Base-by-base conservation (phyloP, 2,797 vertebrate genomes). In the Lycodopsis pacificus region DNA sequence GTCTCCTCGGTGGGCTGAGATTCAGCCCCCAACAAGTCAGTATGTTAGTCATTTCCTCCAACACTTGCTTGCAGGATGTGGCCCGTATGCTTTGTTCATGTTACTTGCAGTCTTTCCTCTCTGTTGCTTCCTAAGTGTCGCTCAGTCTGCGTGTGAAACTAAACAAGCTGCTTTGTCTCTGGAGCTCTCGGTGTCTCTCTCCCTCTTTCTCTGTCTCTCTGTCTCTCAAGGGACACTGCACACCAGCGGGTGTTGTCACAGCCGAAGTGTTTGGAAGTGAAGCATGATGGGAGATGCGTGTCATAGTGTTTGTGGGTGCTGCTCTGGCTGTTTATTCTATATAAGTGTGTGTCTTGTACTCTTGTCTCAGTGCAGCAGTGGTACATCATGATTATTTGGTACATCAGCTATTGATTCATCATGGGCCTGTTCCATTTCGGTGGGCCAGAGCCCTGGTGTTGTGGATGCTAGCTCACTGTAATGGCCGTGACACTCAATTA, bases 161-260 rank as follows among this genome's bases (percentile, higher is more conserved):
- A 57, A 80, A 65, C 54, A 57, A 36, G 17, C 48, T 20, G 49
- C 51, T 40, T 20, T 32, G 30, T 71, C 54, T 74, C 66, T 51
- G 20, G 10, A 66, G 36, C 61, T 48, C 27, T 58, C 3, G 22
- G 25, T 53, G 34, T 64, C 7, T 65, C 27, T 42, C 14, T 48
- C 40, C 32, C 40, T 32, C 9, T 58, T 1, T 44, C 10, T 64
- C 32, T 59, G 15, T 71, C 40, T 54, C 11, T 48, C 53, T 69
- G 14, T 67, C 54, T 66, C 76, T 76, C 64, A 10, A 13, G 64
- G 32, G 71, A 76, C 38, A 38, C 71, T 44, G 20, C 2, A 0
- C 0, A 6, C 71, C 79, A 72, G 58, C 7, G 11, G 79, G 51
- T 81, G 66, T 75, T 75, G 67, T 68, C 72, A 79, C 75, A 78